A percentile compares a stretch with the other conserved stretches of the same genome.
Conservation (phyloP, 2,113 vertebrate genomes). For the Periophthalmodon schlosseri region DNA sequence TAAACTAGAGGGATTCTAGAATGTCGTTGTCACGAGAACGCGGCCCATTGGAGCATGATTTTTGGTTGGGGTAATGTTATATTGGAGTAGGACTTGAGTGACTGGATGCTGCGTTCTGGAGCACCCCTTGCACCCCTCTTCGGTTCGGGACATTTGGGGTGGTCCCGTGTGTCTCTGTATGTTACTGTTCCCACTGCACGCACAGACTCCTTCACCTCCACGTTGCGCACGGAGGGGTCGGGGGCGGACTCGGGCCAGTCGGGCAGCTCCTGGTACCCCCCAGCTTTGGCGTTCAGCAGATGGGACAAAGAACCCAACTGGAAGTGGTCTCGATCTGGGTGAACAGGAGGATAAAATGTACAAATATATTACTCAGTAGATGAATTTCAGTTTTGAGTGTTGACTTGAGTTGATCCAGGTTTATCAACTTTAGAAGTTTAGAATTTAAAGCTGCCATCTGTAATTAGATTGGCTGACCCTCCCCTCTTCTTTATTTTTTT, state of each 20-base stretch:
- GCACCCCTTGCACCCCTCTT: constrained; percentile 56
- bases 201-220: constrained; percentile 93
- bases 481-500: too few relatives aligned
- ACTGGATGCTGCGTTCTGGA: constrained; percentile 52
- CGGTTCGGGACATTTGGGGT: constrained; percentile 30
- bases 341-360: not conserved
- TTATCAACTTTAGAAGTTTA: too few relatives aligned
- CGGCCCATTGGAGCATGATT: constrained; percentile 35
- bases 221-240: constrained; percentile 97
- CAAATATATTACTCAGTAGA: not conserved
- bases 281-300: constrained; percentile 93
- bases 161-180: constrained; percentile 70
- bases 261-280: constrained; percentile 96
- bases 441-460: too few relatives aligned
- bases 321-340: constrained; percentile 95
- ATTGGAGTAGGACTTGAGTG: constrained; percentile 45
- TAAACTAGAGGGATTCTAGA: too few relatives aligned
- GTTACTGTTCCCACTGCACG: constrained; percentile 84
- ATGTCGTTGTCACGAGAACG: too few relatives aligned
- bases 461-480: too few relatives aligned
- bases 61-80: constrained; percentile 45
- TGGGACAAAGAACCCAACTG: constrained; percentile 96
- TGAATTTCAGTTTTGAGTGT: not conserved
- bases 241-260: constrained; percentile 95
- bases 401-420: not conserved